Evolutionary conservation across 2,113 vertebrate genomes (phyloP), one percentile per base, ranked within the genome.

Genomic region (Manacus vitellinus): DNA sequence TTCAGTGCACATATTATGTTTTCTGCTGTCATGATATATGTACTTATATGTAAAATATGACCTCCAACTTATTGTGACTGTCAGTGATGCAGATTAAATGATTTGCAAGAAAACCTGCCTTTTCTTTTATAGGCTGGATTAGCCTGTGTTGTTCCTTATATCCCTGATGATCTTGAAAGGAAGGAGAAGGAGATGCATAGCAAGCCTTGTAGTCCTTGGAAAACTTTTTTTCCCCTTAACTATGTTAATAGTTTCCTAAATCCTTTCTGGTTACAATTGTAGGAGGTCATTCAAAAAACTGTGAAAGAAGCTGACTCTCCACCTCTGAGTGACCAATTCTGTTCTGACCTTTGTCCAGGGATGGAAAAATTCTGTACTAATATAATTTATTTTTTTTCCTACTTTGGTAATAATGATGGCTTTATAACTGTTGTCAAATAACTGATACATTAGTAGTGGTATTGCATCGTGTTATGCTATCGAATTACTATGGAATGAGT

Each of bases 1-100:
- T 88, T 67, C 15, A 41, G 35, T 46, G 21, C n/a, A 8, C 3
- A 0, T 23, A 6, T 2, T 70, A 6, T 1, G 1, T 55, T 55
- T 83, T 68, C 15, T 86, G 27, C 44, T 70, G 18, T 39, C 55
- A 49, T 44, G 43, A 21, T 43, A 4, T 3, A 7, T 30, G 17
- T 54, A 43, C 13, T 46, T 75, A 15, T 0, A 52, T 33, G 21
- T 52, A 61, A 73, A 70, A 73, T 30, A 33, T 39, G 61, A 71
- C n/a, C 24, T 74, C 43, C 13, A 14, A 7, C 20, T 49, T 63
- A 23, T 39, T 46, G 74, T 75, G 31, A 33, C n/a, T 71, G 1
- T 49, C 3, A 6, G 10, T 54, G 22, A 24, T 49, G 46, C 0
- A 22, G 28, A 37, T 20, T 19, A 24, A 61, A 80, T 14, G 7